Conservation (phyloP, 2,888 invertebrate species). For the Cinara cedri region DNA sequence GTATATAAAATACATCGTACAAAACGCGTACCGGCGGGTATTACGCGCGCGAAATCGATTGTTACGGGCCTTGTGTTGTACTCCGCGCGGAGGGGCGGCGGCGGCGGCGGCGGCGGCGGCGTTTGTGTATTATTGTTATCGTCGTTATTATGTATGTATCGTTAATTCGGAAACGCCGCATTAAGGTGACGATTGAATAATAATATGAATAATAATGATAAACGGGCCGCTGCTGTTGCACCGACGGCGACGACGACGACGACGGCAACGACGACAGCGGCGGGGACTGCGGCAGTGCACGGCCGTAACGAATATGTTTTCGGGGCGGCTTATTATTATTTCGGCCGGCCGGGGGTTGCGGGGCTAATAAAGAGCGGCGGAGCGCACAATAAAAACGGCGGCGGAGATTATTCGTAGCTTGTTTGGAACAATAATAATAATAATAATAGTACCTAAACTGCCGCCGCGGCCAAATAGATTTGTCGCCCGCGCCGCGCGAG, state of each 20-base stretch:
- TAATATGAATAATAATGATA: constrained; percentile 17
- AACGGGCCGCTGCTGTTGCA: constrained; percentile 11
- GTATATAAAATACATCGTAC: no score
- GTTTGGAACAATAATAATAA: constrained; percentile 48
- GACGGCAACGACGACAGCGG: neutral
- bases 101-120: constrained; percentile 8
- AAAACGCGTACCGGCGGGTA: no score
- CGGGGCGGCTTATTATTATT: constrained; percentile 25
- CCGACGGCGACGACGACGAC: neutral
- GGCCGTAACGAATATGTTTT: constrained; percentile 40
- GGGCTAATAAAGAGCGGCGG: constrained; percentile 30
- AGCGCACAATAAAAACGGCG: constrained; percentile 19
- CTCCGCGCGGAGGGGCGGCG: no score
- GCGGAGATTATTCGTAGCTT: constrained; percentile 51
- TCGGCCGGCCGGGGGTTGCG: neutral
- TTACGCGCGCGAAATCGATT: no score
- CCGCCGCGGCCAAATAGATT: constrained; percentile 12
- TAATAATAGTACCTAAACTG: no score
- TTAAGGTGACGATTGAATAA: constrained; percentile 54
- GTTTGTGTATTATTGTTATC: neutral
- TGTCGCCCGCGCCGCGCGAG: constrained; percentile 1
- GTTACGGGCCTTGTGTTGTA: no score
- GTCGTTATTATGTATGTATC: no score
- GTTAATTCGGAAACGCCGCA: constrained; percentile 35
- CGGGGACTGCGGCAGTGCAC: neutral